Percentiles rank a stretch among this genome's conserved stretches.
Evolutionary conservation across 2,888 invertebrate genomes (phyloP).

Genomic region (Heliconius charithonia): DNA sequence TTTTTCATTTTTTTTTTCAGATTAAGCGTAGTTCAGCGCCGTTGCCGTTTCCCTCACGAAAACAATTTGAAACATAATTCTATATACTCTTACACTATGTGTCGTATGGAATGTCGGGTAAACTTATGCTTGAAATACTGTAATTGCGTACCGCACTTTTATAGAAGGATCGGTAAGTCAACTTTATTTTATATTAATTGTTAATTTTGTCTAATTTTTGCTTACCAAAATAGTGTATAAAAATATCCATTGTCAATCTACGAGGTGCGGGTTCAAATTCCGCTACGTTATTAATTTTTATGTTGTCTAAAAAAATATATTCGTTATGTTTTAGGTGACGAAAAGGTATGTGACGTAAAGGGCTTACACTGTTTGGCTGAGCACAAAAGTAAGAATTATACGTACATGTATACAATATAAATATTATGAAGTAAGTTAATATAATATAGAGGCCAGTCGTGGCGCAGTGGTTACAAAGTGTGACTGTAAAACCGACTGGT

Average conservation of each 20-base stretch:
- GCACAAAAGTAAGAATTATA: slow-evolving; percentile 74
- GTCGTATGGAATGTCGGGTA: slow-evolving; percentile 88
- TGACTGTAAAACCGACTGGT: too few species aligned
- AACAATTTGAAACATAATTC: slow-evolving; percentile 86
- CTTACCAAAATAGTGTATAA: too few species aligned
- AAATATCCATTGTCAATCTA: too few species aligned
- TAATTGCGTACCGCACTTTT: slow-evolving; percentile 89
- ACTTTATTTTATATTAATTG: too few species aligned
- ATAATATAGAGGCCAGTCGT: too few species aligned
- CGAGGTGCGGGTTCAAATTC: too few species aligned
- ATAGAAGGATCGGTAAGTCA: slow-evolving; percentile 84
- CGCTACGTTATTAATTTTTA: background rate
- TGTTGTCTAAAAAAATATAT: background rate
- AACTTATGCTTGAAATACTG: slow-evolving; percentile 85
- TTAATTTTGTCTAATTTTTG: too few species aligned
- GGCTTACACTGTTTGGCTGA: slow-evolving; percentile 86
- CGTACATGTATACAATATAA: background rate
- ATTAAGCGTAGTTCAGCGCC: slow-evolving; percentile 85
- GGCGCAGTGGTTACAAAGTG: too few species aligned
- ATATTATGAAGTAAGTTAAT: background rate
- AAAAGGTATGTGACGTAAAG: slow-evolving; percentile 84
- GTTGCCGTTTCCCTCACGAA: slow-evolving; percentile 87
- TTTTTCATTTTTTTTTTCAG: slow-evolving; percentile 57
- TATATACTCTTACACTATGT: slow-evolving; percentile 87
- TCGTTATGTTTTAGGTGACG: slow-evolving; percentile 68